Conservation (phyloP, 2,113 vertebrate genomes). For the Poeciliopsis turrubarensis region DNA sequence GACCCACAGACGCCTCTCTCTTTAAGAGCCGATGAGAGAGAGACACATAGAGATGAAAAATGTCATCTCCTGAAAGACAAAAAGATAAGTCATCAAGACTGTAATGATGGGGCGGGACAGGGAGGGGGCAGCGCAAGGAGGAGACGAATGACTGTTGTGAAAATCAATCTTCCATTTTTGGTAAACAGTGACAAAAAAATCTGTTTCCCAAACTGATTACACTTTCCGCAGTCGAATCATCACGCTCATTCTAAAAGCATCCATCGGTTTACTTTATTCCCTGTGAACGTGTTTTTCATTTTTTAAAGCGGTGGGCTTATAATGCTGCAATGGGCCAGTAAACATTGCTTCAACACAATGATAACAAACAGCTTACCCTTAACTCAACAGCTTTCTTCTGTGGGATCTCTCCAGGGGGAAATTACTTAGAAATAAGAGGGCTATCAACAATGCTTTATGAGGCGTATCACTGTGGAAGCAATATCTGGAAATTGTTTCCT, state of each 20-base stretch:
- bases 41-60: constrained; percentile 51
- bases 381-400: constrained; percentile 28
- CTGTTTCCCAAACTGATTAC: constrained; percentile 40
- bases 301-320: constrained; percentile 31
- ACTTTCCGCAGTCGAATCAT: constrained; percentile 24
- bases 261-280: constrained; percentile 38
- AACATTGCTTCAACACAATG: constrained; percentile 36
- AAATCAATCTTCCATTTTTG: constrained; percentile 65
- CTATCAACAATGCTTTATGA: constrained; percentile 40
- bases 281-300: constrained; percentile 28
- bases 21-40: constrained; percentile 49
- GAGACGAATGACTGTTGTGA: constrained; percentile 43
- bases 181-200: constrained; percentile 46
- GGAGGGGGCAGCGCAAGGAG: constrained; percentile 50
- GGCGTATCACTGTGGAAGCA: constrained; percentile 30
- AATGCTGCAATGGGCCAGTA: constrained; percentile 32
- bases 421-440: constrained; percentile 41
- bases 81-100: constrained; percentile 61
- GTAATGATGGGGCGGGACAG: constrained; percentile 59
- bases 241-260: constrained; percentile 35
- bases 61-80: constrained; percentile 54
- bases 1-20: constrained; percentile 48
- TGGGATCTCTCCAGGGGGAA: constrained; percentile 22
- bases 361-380: constrained; percentile 40
- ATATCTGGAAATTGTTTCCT: constrained; percentile 37